Evolutionary conservation across 35 echinoderm and acorn worm genomes (phyloP).

Genomic region (Ophioderma brevispina): DNA sequence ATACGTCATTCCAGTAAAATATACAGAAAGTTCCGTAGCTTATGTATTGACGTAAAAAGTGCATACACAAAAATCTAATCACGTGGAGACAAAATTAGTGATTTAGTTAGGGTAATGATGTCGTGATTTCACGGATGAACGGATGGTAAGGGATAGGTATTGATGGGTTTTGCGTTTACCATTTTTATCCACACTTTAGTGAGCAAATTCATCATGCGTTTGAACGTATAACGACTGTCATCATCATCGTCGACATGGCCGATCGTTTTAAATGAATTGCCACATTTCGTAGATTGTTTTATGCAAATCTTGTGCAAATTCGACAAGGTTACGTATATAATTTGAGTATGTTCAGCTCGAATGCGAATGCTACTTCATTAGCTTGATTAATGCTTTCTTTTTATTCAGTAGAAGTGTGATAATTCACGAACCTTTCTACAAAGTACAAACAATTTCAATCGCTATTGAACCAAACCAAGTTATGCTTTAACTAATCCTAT

Average conservation of each 20-base stretch:
- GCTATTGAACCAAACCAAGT: too few species aligned
- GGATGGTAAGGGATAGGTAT: not conserved
- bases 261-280: not conserved
- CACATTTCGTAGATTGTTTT: not conserved
- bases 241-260: not conserved
- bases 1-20: too few species aligned
- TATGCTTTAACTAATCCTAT: too few species aligned
- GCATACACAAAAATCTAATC: not conserved
- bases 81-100: not conserved
- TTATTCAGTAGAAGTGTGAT: too few species aligned
- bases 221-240: not conserved
- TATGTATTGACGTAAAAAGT: too few species aligned
- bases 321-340: too few species aligned
- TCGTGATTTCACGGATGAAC: slow-evolving; percentile 1
- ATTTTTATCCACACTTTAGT: not conserved
- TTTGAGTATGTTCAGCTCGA: too few species aligned
- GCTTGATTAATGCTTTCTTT: too few species aligned
- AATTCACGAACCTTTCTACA: too few species aligned
- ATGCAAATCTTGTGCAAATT: not conserved
- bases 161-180: not conserved
- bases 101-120: not conserved
- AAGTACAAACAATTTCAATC: too few species aligned
- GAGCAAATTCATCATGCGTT: not conserved
- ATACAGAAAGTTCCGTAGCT: too few species aligned
- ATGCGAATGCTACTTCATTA: too few species aligned